Base-by-base conservation (phyloP, 2,797 vertebrate species). In the Cryptoprocta ferox region DNA sequence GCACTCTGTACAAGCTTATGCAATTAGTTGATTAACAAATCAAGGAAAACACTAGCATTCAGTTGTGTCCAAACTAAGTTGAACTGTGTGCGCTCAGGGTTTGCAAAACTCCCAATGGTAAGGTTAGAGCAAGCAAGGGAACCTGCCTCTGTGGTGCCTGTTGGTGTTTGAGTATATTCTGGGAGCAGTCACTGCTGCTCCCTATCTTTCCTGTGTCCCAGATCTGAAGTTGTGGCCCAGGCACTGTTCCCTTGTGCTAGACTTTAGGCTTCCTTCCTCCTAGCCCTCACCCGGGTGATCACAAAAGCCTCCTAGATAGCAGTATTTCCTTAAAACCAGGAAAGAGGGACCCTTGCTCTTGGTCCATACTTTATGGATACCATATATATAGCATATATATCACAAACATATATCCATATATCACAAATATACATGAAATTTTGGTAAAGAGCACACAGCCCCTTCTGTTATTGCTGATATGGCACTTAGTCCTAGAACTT, bases 11-110 rank as follows among this genome's bases (percentile, higher is more conserved):
- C 5, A 32, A 30, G 28, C 37, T 65, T 61, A 35, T n/a, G 37
- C 76, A 71, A 85, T 70, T 79, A 91, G 56, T 63, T 45, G 32
- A 86, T 83, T 87, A 71, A 83, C 16, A 78, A 90, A 83, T n/a
- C 28, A 59, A 19, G 45, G 30, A 78, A 59, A 95, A 81, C 5
- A 19, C 45, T 50, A 84, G 45, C 37, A 73, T 89, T 82, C 76
- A 30, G 35, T 85, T 53, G 19, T 18, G 14, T 2, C 9, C 1
- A 37, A 80, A 81, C 48, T 75, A 78, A 61, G 21, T 70, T 80
- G 24, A 50, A 65, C 24, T 53, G 28, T 59, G 24, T 45, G n/a
- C n/a, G n/a, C n/a, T n/a, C n/a, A n/a, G n/a, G n/a, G n/a, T n/a
- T n/a, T n/a, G n/a, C n/a, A n/a, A n/a, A n/a, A n/a, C n/a, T n/a